A percentile compares a stretch with the other conserved stretches of the same genome.
Conservation (phyloP, 1,140 invertebrate genomes). For the Leucophenga varia region DNA sequence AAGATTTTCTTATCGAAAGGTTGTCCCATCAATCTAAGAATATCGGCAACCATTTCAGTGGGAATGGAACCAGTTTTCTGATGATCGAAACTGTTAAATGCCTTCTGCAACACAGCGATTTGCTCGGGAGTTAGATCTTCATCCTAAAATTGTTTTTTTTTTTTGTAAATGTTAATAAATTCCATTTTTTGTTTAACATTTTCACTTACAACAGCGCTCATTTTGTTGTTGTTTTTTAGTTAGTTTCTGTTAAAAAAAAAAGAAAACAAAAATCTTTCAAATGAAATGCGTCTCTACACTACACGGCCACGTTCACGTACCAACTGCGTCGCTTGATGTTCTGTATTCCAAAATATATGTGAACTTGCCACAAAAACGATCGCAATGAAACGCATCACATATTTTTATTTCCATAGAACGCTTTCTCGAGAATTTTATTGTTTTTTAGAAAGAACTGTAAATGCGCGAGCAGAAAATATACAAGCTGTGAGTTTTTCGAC, state of each 20-base stretch:
- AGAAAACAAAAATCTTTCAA: conserved; percentile 15
- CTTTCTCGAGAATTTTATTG: conserved; percentile 47
- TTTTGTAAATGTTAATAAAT: no score
- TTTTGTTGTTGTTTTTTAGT: conserved; percentile 30
- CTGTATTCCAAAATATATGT: conserved; percentile 52
- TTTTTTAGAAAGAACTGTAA: conserved; percentile 54
- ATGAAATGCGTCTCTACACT: conserved; percentile 9
- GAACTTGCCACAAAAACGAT: conserved; percentile 42
- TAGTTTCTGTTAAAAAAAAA: not conserved
- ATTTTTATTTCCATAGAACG: conserved; percentile 26
- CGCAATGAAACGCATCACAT: conserved; percentile 7
- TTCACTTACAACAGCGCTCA: conserved; percentile 44
- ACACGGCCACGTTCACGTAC: conserved; percentile 14
- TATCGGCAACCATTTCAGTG: conserved; percentile 92
- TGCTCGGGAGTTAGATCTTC: conserved; percentile 67
- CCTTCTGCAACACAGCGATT: conserved; percentile 81
- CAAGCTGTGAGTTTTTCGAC: conserved; percentile 30
- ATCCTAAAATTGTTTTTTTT: no score
- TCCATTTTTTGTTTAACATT: no score
- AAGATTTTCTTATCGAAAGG: conserved; percentile 94
- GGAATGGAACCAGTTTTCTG: conserved; percentile 92
- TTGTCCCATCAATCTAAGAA: conserved; percentile 92
- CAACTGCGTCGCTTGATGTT: conserved; percentile 39
- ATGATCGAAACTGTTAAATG: conserved; percentile 95
- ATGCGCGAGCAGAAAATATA: conserved; percentile 40